phyloP scores from a whole-genome alignment of 2,113 vertebrate genomes.

The Corapipo altera region DNA sequence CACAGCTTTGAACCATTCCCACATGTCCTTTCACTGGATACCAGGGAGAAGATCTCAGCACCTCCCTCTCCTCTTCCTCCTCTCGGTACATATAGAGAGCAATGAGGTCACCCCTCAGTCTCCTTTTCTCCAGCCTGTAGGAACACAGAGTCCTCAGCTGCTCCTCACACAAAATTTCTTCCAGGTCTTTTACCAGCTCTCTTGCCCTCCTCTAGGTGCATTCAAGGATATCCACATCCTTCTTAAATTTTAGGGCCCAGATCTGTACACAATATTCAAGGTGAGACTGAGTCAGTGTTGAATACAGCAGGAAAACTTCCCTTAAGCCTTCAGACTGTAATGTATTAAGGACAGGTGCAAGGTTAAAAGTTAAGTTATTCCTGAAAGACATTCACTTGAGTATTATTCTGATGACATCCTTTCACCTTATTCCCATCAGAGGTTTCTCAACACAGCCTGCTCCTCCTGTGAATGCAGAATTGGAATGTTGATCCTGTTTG shows the following conservation, averaged over 20 bases:
- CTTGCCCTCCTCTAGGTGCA: neutral
- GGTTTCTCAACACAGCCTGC: neutral
- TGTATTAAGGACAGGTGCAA: neutral
- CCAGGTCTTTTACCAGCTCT: neutral
- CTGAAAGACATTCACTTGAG: neutral
- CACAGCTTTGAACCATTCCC: neutral
- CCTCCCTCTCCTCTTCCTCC: neutral
- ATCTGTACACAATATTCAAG: neutral
- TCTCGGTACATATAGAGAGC: neutral
- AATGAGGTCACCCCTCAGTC: neutral
- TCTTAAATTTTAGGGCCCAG: neutral
- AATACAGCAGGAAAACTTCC: neutral
- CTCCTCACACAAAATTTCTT: no score
- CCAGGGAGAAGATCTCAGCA: neutral
- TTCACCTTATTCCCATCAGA: neutral
- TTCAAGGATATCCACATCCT: neutral
- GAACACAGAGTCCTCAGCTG: neutral
- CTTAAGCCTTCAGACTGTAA: neutral
- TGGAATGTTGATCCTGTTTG: neutral
- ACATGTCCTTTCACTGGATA: neutral
- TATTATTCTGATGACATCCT: neutral
- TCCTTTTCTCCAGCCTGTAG: neutral
- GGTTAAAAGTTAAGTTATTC: neutral
- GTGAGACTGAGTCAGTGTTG: no score
- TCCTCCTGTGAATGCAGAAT: neutral